Conservation (phyloP, 2,113 vertebrate species). For the Lynx canadensis region DNA sequence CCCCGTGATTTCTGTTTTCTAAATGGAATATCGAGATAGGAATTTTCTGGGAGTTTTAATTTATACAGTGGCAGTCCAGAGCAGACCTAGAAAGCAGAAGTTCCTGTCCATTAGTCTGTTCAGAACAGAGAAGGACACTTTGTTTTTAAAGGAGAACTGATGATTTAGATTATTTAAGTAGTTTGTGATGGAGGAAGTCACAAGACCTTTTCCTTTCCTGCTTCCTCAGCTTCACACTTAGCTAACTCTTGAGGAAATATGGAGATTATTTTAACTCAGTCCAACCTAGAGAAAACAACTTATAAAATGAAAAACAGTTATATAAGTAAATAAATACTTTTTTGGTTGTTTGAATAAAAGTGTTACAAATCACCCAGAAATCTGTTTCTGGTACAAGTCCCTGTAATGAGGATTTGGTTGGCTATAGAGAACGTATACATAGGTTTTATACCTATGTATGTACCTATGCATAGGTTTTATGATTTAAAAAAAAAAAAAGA, state of each 20-base stretch:
- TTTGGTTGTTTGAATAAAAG: neutral
- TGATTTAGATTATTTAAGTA: neutral
- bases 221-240: neutral
- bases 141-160: slow-evolving; percentile 6
- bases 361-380: neutral
- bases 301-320: neutral
- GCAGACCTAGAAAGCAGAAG: slow-evolving; percentile 52
- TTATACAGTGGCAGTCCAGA: neutral
- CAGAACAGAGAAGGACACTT: neutral
- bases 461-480: no score
- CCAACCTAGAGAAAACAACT: neutral
- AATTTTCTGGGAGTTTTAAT: slow-evolving; percentile 13
- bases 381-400: neutral
- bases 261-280: neutral
- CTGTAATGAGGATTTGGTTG: neutral
- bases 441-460: no score
- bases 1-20: neutral
- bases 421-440: neutral
- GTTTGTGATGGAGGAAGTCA: slow-evolving; percentile 15
- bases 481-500: no score
- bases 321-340: neutral
- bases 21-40: neutral
- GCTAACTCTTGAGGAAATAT: neutral
- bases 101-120: neutral
- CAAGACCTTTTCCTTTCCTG: neutral